phyloP scores from a whole-genome alignment of 53 echinoderm and acorn worm species.

The Crossaster papposus region DNA sequence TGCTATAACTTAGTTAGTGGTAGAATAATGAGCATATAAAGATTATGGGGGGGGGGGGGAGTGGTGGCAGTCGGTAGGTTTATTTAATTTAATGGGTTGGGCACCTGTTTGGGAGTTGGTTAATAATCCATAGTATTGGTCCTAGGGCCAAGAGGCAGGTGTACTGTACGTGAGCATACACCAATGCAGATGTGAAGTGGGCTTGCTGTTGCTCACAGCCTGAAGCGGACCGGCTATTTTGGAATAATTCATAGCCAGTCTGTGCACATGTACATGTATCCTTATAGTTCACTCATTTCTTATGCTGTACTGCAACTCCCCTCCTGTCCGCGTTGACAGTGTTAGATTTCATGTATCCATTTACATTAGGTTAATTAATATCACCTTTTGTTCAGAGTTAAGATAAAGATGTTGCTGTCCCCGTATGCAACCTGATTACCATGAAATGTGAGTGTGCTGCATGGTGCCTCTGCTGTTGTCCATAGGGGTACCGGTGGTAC shows the following conservation, averaged over 20 bases:
- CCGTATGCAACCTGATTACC: too few relatives aligned
- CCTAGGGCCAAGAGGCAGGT: neutral
- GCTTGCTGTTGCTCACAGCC: neutral
- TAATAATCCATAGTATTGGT: neutral
- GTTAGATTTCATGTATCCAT: neutral
- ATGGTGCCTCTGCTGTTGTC: too few relatives aligned
- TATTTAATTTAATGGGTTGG: neutral
- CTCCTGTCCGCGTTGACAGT: neutral
- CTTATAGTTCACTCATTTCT: neutral
- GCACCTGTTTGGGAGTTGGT: neutral
- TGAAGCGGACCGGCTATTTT: neutral
- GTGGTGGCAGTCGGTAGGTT: too few relatives aligned
- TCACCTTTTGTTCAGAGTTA: too few relatives aligned
- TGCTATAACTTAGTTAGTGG: neutral
- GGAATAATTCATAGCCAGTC: constrained; percentile 15
- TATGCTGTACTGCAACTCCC: too few relatives aligned
- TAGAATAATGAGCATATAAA: neutral
- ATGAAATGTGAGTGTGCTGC: too few relatives aligned
- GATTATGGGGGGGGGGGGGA: neutral
- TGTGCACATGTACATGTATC: too few relatives aligned
- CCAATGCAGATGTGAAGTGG: neutral
- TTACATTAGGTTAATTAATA: neutral
- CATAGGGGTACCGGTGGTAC: too few relatives aligned
- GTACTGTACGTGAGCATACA: neutral
- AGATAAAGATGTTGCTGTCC: too few relatives aligned